A percentile compares a stretch with the other conserved stretches of the same genome.
Evolutionary conservation across 1,140 invertebrate genomes (phyloP).

Genomic region (Saccostrea cuccullata): DNA sequence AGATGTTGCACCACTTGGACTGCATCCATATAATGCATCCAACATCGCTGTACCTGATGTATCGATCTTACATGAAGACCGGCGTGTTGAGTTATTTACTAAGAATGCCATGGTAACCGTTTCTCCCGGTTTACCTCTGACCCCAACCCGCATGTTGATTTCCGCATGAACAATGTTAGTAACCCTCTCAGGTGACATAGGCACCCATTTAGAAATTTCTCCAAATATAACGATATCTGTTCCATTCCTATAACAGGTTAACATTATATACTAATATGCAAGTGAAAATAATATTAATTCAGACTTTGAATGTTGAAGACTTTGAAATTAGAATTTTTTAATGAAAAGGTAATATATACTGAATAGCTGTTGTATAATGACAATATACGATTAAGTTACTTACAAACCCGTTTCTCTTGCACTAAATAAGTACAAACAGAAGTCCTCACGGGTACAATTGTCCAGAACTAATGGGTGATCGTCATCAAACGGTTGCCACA

Average conservation of each 20-base stretch:
- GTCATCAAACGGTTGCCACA: conserved; percentile 23
- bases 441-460: conserved; percentile 36
- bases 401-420: conserved; percentile 1
- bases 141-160: conserved; percentile 38
- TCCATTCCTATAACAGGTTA: conserved; percentile 41
- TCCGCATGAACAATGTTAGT: conserved; percentile 46
- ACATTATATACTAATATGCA: background rate
- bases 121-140: conserved; percentile 50
- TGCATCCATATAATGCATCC: background rate
- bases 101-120: conserved; percentile 46
- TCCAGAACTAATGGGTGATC: conserved; percentile 21
- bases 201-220: conserved; percentile 58
- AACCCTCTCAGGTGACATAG: conserved; percentile 58
- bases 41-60: conserved; percentile 16
- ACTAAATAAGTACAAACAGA: conserved; percentile 48
- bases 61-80: conserved; percentile 24
- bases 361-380: background rate
- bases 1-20: background rate
- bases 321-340: too few species aligned
- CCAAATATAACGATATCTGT: conserved; percentile 55
- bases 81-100: background rate
- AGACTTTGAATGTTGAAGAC: too few species aligned
- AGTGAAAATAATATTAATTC: too few species aligned
- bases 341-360: background rate
- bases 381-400: background rate